These are phyloP conservation scores for Gallinago solitaria DNA, from an alignment of 2,797 vertebrate species.

Conservation along the genomic window DNA sequence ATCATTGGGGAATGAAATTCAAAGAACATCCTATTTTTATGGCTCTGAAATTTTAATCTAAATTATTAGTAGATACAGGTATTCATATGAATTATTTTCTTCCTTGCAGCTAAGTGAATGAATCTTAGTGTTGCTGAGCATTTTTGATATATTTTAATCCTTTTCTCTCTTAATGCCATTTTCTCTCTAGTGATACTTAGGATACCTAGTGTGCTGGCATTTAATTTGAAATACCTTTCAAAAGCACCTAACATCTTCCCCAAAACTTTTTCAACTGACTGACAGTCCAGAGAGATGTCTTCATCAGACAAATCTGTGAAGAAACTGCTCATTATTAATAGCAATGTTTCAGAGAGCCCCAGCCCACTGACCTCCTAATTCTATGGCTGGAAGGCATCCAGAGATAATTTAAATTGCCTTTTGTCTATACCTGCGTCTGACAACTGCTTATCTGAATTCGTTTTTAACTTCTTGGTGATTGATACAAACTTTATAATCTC, in stretches of 20 bases:
- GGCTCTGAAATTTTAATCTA: not conserved
- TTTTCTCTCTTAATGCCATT: not conserved
- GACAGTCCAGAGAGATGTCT: not conserved
- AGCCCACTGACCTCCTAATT: not conserved
- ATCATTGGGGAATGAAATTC: not conserved
- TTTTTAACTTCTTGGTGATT: not conserved
- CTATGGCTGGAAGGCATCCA: not conserved
- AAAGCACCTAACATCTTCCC: not conserved
- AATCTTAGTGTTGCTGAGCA: rapidly evolving
- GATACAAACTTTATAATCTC: not conserved
- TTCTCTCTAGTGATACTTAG: not conserved
- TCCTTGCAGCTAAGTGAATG: not conserved
- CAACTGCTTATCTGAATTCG: not conserved
- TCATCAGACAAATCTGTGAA: not conserved
- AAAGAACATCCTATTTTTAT: not conserved
- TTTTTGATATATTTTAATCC: not conserved
- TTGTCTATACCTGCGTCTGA: not conserved
- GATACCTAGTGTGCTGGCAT: not conserved
- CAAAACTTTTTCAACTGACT: not conserved
- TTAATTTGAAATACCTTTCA: not conserved
- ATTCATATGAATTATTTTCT: not conserved
- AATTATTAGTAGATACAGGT: not conserved
- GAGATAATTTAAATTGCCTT: not conserved
- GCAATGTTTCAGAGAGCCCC: not conserved
- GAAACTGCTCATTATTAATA: not conserved